Conservation (phyloP, 2,797 vertebrate genomes). For the Delichon dasypus region DNA sequence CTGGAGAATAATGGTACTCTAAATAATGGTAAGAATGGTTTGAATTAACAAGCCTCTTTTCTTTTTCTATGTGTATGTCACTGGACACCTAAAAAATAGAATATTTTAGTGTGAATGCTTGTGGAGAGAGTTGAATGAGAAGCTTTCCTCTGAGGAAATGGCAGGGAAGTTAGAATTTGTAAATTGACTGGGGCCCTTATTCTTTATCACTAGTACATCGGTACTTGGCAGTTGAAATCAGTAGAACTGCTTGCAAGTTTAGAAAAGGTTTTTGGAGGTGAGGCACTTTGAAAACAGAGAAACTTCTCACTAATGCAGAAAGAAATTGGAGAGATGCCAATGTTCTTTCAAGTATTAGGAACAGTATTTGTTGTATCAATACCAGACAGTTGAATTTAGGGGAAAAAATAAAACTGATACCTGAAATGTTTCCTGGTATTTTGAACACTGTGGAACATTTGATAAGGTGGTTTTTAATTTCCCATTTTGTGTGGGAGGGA, state of each 20-base stretch:
- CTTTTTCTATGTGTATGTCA: neutral
- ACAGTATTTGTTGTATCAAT: neutral
- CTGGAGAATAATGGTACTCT: neutral
- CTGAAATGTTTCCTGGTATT: neutral
- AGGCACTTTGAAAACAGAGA: neutral
- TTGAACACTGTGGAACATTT: neutral
- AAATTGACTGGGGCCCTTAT: neutral
- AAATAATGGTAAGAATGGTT: neutral
- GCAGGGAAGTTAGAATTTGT: neutral
- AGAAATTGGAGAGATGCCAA: neutral
- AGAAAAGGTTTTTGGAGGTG: neutral
- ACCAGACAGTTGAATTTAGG: neutral
- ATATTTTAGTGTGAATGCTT: neutral
- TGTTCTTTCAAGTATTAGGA: neutral
- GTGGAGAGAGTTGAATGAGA: neutral
- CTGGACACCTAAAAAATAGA: neutral
- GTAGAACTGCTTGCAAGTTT: neutral
- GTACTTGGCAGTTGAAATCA: neutral
- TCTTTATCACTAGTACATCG: neutral
- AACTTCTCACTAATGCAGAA: neutral
- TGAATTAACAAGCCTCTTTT: neutral
- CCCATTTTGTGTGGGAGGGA: neutral
- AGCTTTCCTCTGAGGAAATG: neutral
- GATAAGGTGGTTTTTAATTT: neutral
- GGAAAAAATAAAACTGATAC: neutral